Conservation (phyloP, 2,888 invertebrate species). For the Kuschelorhynchus macadamiae region DNA sequence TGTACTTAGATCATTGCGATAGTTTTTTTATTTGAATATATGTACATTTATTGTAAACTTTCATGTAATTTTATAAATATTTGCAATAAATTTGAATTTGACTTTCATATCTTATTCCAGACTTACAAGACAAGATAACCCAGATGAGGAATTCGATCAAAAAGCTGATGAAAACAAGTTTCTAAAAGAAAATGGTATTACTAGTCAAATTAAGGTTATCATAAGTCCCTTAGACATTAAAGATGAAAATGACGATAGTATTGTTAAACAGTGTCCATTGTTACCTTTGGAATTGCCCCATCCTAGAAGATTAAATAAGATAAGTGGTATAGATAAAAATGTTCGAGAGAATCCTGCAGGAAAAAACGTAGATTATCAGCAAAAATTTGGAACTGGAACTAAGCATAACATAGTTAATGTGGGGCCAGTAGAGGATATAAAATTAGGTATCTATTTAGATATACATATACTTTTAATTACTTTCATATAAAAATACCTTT, state of each 20-base stretch:
- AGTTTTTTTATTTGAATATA: no score
- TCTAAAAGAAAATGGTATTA: constrained; percentile 29
- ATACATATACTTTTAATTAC: background rate
- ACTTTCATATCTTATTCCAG: constrained; percentile 1
- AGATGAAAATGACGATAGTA: background rate
- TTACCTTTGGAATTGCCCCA: background rate
- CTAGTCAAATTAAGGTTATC: constrained; percentile 19
- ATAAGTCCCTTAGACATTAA: constrained; percentile 26
- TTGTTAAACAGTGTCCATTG: background rate
- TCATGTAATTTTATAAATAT: no score
- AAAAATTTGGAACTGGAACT: background rate
- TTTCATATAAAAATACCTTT: background rate
- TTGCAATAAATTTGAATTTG: no score
- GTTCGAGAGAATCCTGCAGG: no score
- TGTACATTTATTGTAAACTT: no score
- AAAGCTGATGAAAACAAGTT: constrained; percentile 19
- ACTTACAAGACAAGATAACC: constrained; percentile 5
- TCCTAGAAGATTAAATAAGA: no score
- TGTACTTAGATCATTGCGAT: no score
- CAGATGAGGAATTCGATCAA: constrained; percentile 18
- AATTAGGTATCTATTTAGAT: constrained; percentile 13
- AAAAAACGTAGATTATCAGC: no score
- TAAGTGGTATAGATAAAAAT: no score
- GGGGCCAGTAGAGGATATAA: constrained; percentile 2
- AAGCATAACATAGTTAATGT: background rate